Conservation (phyloP, 2,797 vertebrate species). For the Megalops cyprinoides region DNA sequence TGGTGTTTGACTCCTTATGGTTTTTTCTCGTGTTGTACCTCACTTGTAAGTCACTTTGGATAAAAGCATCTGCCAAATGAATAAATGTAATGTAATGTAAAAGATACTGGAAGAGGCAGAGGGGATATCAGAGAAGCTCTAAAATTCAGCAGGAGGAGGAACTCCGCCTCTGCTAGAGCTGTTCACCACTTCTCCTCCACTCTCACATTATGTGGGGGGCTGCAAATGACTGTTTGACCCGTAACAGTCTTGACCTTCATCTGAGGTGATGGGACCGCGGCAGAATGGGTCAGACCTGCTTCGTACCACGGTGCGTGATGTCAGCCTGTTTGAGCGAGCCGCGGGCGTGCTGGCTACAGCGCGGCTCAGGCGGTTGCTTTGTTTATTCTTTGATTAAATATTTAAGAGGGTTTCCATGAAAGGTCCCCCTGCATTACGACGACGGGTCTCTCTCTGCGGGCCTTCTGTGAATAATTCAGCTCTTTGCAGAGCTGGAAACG, state of each 20-base stretch:
- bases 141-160: not conserved
- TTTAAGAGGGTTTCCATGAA: slow-evolving; percentile 57
- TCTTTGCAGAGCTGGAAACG: slow-evolving; percentile 32
- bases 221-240: not conserved
- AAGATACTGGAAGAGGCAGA: not conserved
- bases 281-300: no score
- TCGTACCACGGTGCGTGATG: not conserved
- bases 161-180: not conserved
- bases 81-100: no score
- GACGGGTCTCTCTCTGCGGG: slow-evolving; percentile 44
- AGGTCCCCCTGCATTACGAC: slow-evolving; percentile 46
- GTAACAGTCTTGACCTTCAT: not conserved
- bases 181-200: not conserved
- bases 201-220: not conserved
- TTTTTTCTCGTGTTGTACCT: no score
- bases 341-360: slow-evolving; percentile 18
- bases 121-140: not conserved
- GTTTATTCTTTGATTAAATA: slow-evolving; percentile 60
- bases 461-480: slow-evolving; percentile 59
- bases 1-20: no score
- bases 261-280: not conserved
- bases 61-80: no score
- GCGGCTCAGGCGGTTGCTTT: slow-evolving; percentile 42
- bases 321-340: not conserved
- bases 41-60: no score